phyloP scores from a whole-genome alignment of 2,888 invertebrate species.

The Alviniconcha strummeri region DNA sequence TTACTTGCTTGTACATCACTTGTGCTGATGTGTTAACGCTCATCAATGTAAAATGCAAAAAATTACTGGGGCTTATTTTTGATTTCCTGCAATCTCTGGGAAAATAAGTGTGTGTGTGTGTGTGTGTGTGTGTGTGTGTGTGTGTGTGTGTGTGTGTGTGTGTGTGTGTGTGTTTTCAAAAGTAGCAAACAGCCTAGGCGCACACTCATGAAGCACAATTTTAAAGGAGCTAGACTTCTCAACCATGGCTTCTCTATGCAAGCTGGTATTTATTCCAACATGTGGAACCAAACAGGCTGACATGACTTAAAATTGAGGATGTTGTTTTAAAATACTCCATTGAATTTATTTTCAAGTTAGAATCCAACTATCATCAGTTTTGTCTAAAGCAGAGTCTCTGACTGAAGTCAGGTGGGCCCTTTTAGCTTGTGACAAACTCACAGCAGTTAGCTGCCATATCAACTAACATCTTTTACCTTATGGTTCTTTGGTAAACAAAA shows the following conservation, averaged over 20 bases:
- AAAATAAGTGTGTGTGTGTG: not conserved
- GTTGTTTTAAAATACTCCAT: not conserved
- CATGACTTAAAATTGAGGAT: not conserved
- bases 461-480: not conserved
- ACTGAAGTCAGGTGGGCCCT: not conserved
- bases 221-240: too few relatives aligned
- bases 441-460: not conserved
- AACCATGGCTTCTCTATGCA: too few relatives aligned
- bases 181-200: not conserved
- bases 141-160: slow-evolving; percentile 14
- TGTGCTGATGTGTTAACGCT: too few relatives aligned
- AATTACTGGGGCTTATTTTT: too few relatives aligned
- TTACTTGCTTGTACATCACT: too few relatives aligned
- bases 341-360: not conserved
- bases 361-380: not conserved
- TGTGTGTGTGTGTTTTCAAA: not conserved
- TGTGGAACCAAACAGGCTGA: too few relatives aligned
- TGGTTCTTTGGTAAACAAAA: not conserved
- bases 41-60: too few relatives aligned
- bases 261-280: too few relatives aligned
- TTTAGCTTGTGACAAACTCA: not conserved
- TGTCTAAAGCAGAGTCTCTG: not conserved
- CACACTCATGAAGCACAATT: too few relatives aligned
- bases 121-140: slow-evolving; percentile 18
- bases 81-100: too few relatives aligned